Conservation (phyloP, 2,888 invertebrate genomes). For the Glyphotaelius pellucidus region DNA sequence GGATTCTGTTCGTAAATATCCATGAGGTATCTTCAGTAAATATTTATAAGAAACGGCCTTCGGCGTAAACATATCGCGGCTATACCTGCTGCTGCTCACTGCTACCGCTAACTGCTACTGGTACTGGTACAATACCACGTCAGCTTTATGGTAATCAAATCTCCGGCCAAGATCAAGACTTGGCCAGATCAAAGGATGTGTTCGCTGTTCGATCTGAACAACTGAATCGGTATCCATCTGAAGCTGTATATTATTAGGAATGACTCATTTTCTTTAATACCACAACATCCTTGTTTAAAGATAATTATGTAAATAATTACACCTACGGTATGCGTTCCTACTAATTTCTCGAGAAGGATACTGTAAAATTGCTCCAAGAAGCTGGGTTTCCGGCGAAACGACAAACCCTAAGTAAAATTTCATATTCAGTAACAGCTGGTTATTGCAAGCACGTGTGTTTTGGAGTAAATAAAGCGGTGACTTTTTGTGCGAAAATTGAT, state of each 20-base stretch:
- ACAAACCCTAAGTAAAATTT: background rate
- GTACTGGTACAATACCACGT: background rate
- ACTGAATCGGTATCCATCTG: background rate
- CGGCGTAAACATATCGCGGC: background rate
- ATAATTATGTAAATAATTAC: background rate
- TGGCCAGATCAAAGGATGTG: background rate
- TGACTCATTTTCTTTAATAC: background rate
- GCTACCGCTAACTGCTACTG: background rate
- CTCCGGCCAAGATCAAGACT: background rate
- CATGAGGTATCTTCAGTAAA: background rate
- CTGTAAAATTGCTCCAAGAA: background rate
- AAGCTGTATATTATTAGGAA: background rate
- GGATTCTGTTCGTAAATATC: background rate
- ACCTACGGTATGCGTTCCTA: background rate
- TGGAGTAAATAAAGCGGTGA: no score
- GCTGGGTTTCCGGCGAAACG: background rate
- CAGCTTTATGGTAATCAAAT: conserved; percentile 9
- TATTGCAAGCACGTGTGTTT: no score
- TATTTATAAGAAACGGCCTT: background rate
- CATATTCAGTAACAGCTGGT: no score
- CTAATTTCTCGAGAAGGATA: background rate
- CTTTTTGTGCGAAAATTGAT: no score
- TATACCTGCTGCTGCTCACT: background rate
- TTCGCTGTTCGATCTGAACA: background rate
- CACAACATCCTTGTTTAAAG: background rate